Evolutionary conservation across 2,797 vertebrate species (phyloP), one percentile per base, ranked within the genome.

Genomic region (Acanthis flammea): DNA sequence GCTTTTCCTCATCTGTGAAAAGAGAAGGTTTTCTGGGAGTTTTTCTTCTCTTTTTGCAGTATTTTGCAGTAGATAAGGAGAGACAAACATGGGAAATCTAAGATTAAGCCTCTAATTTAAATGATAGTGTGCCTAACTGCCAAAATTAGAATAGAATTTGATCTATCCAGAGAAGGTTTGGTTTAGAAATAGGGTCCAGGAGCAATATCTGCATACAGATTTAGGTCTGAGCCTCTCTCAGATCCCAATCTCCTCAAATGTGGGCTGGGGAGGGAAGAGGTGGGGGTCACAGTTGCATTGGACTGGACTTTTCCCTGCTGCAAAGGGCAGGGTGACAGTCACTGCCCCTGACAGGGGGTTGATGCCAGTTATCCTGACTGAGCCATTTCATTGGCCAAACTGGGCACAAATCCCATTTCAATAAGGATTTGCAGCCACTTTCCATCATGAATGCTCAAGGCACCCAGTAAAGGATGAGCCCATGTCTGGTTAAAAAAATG

Each of bases 31-130:
- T 87, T 82, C 80, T 90, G 88, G 42, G 86, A 71, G 28, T 65
- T 80, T 90, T 89, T 81, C 33, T 57, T 62, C 33, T 78, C 30
- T 31, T 62, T 67, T 86, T 66, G 50, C 30, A 61, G 62, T 39
- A 19, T 90, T 94, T 81, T 70, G 53, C 45, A 75, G 66, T 86
- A 66, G 30, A 57, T 61, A 85, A 94, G 73, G 12, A 47, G 71
- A 87, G 48, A 81, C 55, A 67, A 94, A 86, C 42, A n/a, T 12
- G 55, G 54, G 73, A 91, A 79, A 86, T 82, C 70, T 63, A 47
- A 65, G 78, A 81, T 94, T 66, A 83, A 85, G 68, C 72, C 63
- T 83, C 47, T 53, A 80, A 65, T 92, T 95, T 82, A 95, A 95
- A 94, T 2, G 28, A 86, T 74, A 91, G 44, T 54, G 48, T 50